Conservation (phyloP, 2,113 vertebrate genomes). For the Petaurus breviceps region DNA sequence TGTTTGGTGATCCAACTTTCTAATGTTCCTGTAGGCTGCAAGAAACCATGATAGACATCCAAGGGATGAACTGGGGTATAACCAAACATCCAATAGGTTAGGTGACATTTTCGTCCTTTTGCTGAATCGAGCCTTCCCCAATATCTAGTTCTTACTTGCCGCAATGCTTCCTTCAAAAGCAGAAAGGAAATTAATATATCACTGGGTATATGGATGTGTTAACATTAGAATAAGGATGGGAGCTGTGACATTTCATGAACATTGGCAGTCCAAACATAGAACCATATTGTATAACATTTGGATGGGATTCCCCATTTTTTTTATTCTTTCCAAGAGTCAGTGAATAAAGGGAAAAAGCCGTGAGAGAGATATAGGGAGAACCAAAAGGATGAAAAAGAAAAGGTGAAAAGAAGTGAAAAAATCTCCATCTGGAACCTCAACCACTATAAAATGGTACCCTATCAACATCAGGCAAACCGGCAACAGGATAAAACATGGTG, state of each 20-base stretch:
- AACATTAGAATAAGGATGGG: not conserved
- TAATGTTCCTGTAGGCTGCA: not conserved
- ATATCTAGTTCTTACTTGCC: not conserved
- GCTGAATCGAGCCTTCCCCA: not conserved
- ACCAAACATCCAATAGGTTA: not conserved
- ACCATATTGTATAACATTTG: not conserved
- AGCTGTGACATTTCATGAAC: not conserved
- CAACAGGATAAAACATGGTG: not conserved
- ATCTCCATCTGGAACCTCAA: not conserved
- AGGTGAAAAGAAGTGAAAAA: not conserved
- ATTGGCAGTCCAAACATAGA: not conserved
- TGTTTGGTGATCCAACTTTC: not conserved
- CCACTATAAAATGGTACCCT: not conserved
- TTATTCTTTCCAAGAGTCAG: not conserved
- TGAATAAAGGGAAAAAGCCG: not conserved
- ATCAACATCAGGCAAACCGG: not conserved
- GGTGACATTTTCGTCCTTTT: not conserved
- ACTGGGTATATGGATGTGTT: not conserved
- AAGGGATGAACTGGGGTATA: not conserved
- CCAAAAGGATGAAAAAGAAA: not conserved
- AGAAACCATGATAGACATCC: not conserved
- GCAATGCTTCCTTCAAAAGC: not conserved
- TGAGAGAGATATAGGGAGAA: not conserved
- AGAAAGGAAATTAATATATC: not conserved
- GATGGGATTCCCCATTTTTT: not conserved